Base-by-base conservation (phyloP, 2,113 vertebrate genomes). In the Psittacula cyanocephala region DNA sequence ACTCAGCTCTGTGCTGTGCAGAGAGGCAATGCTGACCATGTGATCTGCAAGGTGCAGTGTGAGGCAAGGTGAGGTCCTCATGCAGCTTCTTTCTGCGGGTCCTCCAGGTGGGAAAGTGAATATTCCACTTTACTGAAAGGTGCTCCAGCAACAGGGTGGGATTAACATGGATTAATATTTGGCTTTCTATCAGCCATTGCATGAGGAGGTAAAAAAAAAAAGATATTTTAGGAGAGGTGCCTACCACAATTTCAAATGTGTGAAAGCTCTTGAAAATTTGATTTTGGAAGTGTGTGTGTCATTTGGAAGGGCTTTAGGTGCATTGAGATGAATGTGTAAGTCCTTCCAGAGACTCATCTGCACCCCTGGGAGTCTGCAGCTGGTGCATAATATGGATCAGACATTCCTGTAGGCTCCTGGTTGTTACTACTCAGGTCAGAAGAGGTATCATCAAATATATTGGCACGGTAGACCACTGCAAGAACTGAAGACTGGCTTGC, bases 21-120 rank as follows among this genome's bases (percentile, higher is more conserved):
- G 39, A 31, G 8, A 33, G 6, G 3, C 9, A 17, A 7, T 2
- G 8, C 27, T 17, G 9, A 4, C 9, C 8, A 27, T 41, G 10
- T 3, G n/a, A 27, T 28, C 7, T 47, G 24, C 24, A 43, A 70
- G 33, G 15, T 14, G 2, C 28, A 9, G 10, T 5, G 1, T n/a
- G 41, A 63, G 23, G 22, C 27, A 74, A 18, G 6, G 33, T 23
- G 6, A 10, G 37, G 4, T 46, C 10, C 10, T 64, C 13, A 33
- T 3, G 1, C 3, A n/a, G 18, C 11, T 16, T 47, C 17, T 39
- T 65, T 39, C 29, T 62, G 13, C 20, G 25, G 0, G 0, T 67
- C 9, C 25, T 59, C 13, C 7, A 27, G 16, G 7, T 57, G 33
- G 46, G 9, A 60, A 2, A 6, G 11, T 4, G 8, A 57, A 3